Evolutionary conservation across 2,797 vertebrate genomes (phyloP), one percentile per base, ranked within the genome.

Genomic region (Lemur catta): DNA sequence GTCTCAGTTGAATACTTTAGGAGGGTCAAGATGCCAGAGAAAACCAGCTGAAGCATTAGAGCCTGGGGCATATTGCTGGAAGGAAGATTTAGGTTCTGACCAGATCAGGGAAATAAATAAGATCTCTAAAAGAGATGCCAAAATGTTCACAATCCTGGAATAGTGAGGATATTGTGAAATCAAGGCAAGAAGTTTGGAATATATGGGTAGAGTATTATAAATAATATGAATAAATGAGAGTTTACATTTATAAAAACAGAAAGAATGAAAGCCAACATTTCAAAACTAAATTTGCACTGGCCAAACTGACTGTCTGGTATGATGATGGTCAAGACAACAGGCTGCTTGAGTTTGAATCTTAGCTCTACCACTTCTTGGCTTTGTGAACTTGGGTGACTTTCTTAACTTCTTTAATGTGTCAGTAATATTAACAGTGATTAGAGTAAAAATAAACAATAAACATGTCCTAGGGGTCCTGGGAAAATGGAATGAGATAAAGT

Each of bases 271-370:
- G 11, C 1, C 61, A 28, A 59, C 33, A 43, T 57, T 78, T 48
- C 4, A 30, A 85, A 7, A 67, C 17, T 11, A 0, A 38, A 48
- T 41, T 7, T 80, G n/a, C n/a, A 65, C 22, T 15, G 4, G 2
- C 9, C 8, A 74, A 24, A 22, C 22, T 26, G 11, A 18, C 6
- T 9, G 1, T 8, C 4, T 2, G 2, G 1, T 2, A 7, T 18
- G 41, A 11, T 28, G 28, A 11, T 28, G 28, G 14, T 26, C 6
- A 35, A 22, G 35, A 43, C 8, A 28, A 28, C 3, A 11, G 6
- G 10, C 13, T 11, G 46, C 55, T 41, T 30, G 26, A 11, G 46
- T 50, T 18, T 48, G 6, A 55, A 26, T 41, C 52, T 48, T 11
- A 20, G 52, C 26, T 59, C 9, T 15, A 7, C 8, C 20, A 38